Conservation (phyloP, 2,797 vertebrate species). For the Psittacula derbiana region DNA sequence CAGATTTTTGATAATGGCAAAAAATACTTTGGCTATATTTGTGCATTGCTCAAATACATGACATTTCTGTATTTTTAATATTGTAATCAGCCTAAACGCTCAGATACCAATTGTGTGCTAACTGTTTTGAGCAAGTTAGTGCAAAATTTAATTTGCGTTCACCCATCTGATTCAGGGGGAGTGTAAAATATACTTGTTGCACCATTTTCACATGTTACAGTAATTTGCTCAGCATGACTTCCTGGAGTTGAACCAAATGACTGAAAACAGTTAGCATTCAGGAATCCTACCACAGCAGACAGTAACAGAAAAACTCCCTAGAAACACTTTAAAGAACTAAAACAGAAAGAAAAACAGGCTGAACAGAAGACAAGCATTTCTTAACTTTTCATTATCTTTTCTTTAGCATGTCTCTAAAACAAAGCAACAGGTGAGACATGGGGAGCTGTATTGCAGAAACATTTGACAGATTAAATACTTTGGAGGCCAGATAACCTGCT, state of each 20-base stretch:
- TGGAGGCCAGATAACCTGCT: not conserved
- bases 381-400: not conserved
- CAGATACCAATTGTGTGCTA: not conserved
- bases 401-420: not conserved
- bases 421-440: not conserved
- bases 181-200: conserved; percentile 28
- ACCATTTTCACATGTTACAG: conserved; percentile 32
- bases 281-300: not conserved
- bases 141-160: conserved; percentile 39
- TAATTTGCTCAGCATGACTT: conserved; percentile 34
- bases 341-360: not conserved
- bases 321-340: not conserved
- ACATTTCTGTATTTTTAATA: not conserved
- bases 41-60: not conserved
- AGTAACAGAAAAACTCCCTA: not conserved
- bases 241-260: conserved; percentile 28
- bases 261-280: not conserved
- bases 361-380: not conserved
- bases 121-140: not conserved
- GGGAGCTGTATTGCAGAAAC: not conserved
- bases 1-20: not conserved
- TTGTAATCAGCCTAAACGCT: not conserved
- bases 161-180: not conserved
- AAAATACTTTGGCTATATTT: not conserved
- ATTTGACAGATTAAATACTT: not conserved